These are phyloP conservation scores for Oreochromis mossambicus DNA, from an alignment of 2,797 vertebrate species.

Conservation along the genomic window DNA sequence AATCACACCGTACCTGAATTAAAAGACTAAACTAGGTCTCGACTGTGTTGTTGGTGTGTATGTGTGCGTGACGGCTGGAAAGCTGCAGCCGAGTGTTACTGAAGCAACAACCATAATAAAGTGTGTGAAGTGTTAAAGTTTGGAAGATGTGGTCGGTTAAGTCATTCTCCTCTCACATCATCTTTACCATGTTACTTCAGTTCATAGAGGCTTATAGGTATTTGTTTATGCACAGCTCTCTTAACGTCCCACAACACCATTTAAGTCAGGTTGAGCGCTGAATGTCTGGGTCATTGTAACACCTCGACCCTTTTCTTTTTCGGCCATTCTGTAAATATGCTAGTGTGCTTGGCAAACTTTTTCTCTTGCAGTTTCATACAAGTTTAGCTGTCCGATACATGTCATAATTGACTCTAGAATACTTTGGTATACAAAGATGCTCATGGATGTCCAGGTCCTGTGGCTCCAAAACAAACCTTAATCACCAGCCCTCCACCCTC, in stretches of 20 bases:
- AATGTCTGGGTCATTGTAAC: neutral
- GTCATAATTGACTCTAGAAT: neutral
- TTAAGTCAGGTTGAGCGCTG: neutral
- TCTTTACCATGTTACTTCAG: neutral
- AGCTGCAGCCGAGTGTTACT: no score
- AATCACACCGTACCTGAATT: no score
- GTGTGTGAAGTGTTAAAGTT: neutral
- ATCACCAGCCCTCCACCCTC: neutral
- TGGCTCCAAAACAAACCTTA: neutral
- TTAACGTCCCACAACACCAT: neutral
- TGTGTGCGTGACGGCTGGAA: no score
- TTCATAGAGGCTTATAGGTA: neutral
- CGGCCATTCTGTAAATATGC: neutral
- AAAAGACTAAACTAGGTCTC: no score
- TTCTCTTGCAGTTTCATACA: neutral
- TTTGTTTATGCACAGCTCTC: neutral
- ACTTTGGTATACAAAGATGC: neutral
- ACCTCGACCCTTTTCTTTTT: neutral
- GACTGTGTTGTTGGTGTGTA: no score
- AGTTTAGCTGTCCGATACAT: neutral
- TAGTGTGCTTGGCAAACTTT: neutral
- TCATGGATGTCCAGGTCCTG: neutral
- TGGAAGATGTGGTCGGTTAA: fast-evolving
- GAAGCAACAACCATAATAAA: no score
- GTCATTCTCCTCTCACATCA: neutral